These are phyloP conservation scores for Meteorus colon DNA, from an alignment of 2,888 invertebrate species.

Conservation along the genomic window DNA sequence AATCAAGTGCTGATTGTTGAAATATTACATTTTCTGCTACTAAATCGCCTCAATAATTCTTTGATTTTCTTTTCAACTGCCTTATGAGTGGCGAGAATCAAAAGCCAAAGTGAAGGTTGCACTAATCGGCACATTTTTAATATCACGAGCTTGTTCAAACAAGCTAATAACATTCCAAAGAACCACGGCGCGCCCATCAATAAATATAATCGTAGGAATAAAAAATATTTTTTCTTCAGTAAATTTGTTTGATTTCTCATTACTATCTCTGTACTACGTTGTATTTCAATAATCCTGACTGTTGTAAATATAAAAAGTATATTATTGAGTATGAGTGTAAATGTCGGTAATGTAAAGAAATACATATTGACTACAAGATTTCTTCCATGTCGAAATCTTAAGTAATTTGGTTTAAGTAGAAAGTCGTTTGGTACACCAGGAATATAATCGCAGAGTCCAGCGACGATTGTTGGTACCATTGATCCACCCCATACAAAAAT, in stretches of 20 bases:
- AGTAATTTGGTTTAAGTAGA: constrained; percentile 53
- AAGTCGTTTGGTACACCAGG: constrained; percentile 52
- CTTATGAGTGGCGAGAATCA: constrained; percentile 52
- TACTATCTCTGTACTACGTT: constrained; percentile 57
- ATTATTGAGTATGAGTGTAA: constrained; percentile 61
- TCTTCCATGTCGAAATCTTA: constrained; percentile 52
- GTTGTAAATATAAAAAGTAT: constrained; percentile 61
- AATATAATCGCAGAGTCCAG: constrained; percentile 55
- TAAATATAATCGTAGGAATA: constrained; percentile 60
- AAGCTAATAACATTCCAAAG: constrained; percentile 57
- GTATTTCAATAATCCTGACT: constrained; percentile 58
- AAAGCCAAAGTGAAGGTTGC: constrained; percentile 60
- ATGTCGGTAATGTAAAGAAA: constrained; percentile 58
- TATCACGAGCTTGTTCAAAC: constrained; percentile 56
- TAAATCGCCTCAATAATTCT: constrained; percentile 1
- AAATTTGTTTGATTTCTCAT: constrained; percentile 54
- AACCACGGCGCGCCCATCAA: constrained; percentile 66
- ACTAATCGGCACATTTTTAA: constrained; percentile 59
- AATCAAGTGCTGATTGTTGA: constrained; percentile 25
- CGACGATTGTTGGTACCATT: constrained; percentile 52
- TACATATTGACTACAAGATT: constrained; percentile 58
- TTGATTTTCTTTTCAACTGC: constrained; percentile 42
- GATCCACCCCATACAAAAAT: constrained; percentile 55
- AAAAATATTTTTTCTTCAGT: constrained; percentile 58
- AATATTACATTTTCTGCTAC: constrained; percentile 13